Percentiles rank a stretch among this genome's conserved stretches.
phyloP scores from a whole-genome alignment of 2,797 vertebrate genomes.

The Holocentrus rufus region DNA sequence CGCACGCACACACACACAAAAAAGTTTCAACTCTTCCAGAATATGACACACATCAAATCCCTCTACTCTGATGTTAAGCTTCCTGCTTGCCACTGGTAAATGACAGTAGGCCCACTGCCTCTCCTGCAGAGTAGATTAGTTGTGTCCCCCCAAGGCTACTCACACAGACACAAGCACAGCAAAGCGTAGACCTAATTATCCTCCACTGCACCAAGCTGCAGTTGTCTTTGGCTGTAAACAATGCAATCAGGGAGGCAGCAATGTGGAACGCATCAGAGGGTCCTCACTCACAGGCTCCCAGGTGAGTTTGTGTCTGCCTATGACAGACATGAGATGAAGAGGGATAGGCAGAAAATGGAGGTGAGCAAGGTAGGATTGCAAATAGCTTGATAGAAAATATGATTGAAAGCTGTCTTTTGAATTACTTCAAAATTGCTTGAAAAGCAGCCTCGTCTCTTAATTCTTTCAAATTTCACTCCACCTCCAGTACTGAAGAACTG shows the following conservation, averaged over 20 bases:
- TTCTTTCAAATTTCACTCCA: not conserved
- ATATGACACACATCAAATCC: conserved; percentile 24
- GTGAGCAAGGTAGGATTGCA: conserved; percentile 41
- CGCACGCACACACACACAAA: not conserved
- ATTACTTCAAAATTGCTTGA: conserved; percentile 44
- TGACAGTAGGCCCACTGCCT: conserved; percentile 41
- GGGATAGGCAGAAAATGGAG: conserved; percentile 48
- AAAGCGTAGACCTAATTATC: conserved; percentile 69
- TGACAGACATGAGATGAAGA: conserved; percentile 69
- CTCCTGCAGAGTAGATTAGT: conserved; percentile 51
- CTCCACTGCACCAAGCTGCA: conserved; percentile 61
- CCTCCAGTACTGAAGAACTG: not conserved
- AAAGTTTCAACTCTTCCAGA: conserved; percentile 11
- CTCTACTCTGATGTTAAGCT: conserved; percentile 3
- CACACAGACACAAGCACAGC: conserved; percentile 53
- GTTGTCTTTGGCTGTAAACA: conserved; percentile 76
- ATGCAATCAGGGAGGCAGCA: conserved; percentile 74
- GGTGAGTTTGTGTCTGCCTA: conserved; percentile 63
- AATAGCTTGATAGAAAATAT: conserved; percentile 45
- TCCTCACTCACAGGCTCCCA: conserved; percentile 68
- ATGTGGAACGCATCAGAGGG: conserved; percentile 70
- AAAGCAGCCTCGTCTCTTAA: conserved; percentile 39
- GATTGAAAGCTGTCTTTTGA: conserved; percentile 47
- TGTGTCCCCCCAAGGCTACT: not conserved
- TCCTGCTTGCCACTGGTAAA: conserved; percentile 36